These are phyloP conservation scores for Bombus pyrosoma DNA, from an alignment of 1,140 invertebrate genomes.

Conservation along the genomic window DNA sequence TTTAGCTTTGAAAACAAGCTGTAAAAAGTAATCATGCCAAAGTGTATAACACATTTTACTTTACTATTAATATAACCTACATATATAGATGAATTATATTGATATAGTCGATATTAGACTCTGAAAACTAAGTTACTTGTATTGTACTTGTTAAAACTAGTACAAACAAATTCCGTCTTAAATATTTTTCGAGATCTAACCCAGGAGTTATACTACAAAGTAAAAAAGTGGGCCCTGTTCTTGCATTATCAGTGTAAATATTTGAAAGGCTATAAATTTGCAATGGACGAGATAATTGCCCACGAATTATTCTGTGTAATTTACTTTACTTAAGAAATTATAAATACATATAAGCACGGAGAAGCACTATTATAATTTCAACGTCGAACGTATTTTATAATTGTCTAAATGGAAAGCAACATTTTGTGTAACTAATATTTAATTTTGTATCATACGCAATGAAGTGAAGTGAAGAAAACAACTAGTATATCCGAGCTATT, in stretches of 20 bases:
- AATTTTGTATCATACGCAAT: slow-evolving; percentile 7
- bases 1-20: slow-evolving; percentile 12
- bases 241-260: slow-evolving; percentile 7
- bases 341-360: neutral
- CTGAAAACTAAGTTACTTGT: neutral
- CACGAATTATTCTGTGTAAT: slow-evolving; percentile 12
- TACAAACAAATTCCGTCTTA: slow-evolving; percentile 10
- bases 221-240: neutral
- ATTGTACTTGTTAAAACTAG: slow-evolving; percentile 14
- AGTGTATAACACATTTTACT: slow-evolving; percentile 3
- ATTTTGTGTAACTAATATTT: neutral
- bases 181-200: slow-evolving; percentile 17
- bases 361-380: neutral
- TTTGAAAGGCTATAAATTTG: slow-evolving; percentile 21
- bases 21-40: slow-evolving; percentile 17
- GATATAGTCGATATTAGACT: slow-evolving; percentile 7
- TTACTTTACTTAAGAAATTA: neutral
- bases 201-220: neutral
- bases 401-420: neutral
- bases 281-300: neutral
- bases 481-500: slow-evolving; percentile 8
- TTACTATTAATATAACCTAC: slow-evolving; percentile 6
- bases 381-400: neutral
- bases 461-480: neutral
- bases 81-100: neutral